Evolutionary conservation across 2,797 vertebrate genomes (phyloP).

Genomic region (Zalophus californianus): DNA sequence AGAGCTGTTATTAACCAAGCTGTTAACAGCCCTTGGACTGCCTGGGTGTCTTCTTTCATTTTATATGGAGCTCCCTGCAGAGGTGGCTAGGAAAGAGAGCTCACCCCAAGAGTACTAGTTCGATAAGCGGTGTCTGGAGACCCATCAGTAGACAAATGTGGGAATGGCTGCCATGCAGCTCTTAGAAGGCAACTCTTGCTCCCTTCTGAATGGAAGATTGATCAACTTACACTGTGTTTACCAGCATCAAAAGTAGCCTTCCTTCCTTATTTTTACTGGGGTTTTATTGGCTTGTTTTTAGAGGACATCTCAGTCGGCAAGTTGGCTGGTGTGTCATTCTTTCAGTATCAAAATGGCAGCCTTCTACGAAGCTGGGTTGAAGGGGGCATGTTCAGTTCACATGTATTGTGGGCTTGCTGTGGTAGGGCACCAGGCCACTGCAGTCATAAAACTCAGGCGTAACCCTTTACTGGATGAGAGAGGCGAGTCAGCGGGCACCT

Average conservation of each 20-base stretch:
- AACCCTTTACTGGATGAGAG: not conserved
- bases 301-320: not conserved
- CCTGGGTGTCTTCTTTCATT: not conserved
- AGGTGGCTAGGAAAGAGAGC: not conserved
- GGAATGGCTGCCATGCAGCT: not conserved
- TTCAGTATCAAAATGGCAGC: not conserved
- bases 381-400: rapidly evolving
- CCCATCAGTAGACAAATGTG: rapidly evolving
- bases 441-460: not conserved
- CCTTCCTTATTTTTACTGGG: not conserved
- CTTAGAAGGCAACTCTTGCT: not conserved
- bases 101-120: not conserved
- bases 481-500: not conserved
- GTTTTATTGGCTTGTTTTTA: not conserved
- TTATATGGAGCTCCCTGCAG: not conserved
- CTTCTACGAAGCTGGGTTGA: not conserved
- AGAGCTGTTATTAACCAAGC: not conserved
- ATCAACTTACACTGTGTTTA: not conserved
- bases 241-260: not conserved
- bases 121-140: not conserved
- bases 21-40: not conserved
- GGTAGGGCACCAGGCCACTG: not conserved
- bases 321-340: not conserved
- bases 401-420: not conserved
- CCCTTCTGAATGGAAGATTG: not conserved